phyloP scores from a whole-genome alignment of 2,888 invertebrate genomes.

The Euzophera pinguis region DNA sequence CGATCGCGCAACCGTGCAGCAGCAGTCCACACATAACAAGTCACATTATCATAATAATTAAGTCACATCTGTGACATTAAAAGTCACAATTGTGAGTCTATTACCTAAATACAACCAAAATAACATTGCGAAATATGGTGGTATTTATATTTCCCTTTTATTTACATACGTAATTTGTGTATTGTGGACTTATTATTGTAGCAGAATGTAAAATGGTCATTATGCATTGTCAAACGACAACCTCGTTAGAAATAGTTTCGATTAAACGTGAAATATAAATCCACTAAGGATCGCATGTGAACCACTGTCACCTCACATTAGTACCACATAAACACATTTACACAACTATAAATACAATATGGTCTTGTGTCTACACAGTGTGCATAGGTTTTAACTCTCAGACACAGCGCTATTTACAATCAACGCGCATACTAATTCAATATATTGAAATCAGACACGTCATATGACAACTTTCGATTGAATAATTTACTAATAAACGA shows the following conservation, averaged over 20 bases:
- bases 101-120: too few relatives aligned
- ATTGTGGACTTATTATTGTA: too few relatives aligned
- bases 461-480: not conserved
- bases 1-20: constrained; percentile 20
- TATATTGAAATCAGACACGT: not conserved
- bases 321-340: constrained; percentile 8
- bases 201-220: too few relatives aligned
- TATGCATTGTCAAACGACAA: too few relatives aligned
- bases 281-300: not conserved
- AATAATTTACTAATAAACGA: not conserved
- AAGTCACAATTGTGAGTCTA: too few relatives aligned
- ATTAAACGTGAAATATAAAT: not conserved
- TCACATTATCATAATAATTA: not conserved
- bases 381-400: not conserved
- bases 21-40: constrained; percentile 1
- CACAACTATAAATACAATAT: constrained; percentile 5
- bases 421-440: constrained; percentile 6
- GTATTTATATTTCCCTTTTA: too few relatives aligned
- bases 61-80: too few relatives aligned
- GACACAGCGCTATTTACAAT: constrained; percentile 8
- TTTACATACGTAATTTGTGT: too few relatives aligned
- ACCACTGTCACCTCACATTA: not conserved
- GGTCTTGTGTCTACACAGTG: constrained; percentile 10
- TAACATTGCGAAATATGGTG: too few relatives aligned
- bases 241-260: too few relatives aligned